phyloP scores from a whole-genome alignment of 2,113 vertebrate species.

The Engystomops pustulosus region DNA sequence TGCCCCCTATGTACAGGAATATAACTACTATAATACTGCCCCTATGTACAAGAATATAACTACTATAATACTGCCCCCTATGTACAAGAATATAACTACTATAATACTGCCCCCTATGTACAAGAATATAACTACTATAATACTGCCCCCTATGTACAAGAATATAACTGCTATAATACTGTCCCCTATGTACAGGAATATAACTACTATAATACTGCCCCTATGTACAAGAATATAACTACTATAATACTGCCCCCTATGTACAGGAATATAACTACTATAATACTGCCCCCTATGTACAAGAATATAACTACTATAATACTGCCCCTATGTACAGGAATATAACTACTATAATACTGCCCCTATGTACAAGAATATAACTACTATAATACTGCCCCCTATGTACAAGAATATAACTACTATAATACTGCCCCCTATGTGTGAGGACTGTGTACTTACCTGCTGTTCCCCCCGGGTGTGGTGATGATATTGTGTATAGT shows the following conservation, averaged over 20 bases:
- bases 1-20: not conserved
- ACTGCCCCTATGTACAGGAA: constrained; percentile 2
- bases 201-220: not conserved
- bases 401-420: not conserved
- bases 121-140: constrained; percentile 5
- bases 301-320: constrained; percentile 11
- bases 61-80: not conserved
- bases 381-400: constrained; percentile 3
- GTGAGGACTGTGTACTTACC: no score
- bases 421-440: not conserved
- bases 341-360: constrained; percentile 17
- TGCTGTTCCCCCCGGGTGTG: no score
- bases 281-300: not conserved
- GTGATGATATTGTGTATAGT: no score
- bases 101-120: not conserved
- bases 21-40: not conserved
- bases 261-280: not conserved
- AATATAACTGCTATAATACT: constrained; percentile 4
- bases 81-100: not conserved
- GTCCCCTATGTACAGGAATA: not conserved
- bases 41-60: not conserved
- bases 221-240: constrained; percentile 11
- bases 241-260: constrained; percentile 19
- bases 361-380: constrained; percentile 6
- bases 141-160: not conserved